Evolutionary conservation across 2,888 invertebrate species (phyloP).

Genomic region (Drosophila incognita): DNA sequence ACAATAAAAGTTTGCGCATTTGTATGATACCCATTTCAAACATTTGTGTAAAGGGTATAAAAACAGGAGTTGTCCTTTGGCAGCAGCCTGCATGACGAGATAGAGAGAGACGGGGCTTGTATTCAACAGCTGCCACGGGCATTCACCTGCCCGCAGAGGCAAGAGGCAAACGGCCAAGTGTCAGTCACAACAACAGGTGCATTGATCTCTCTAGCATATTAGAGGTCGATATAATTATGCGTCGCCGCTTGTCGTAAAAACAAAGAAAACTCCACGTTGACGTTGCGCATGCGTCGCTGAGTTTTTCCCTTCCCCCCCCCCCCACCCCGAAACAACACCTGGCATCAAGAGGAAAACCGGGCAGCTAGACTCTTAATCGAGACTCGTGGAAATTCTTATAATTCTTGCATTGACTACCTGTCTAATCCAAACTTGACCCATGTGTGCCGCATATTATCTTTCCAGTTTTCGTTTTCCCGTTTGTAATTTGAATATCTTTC

Average conservation of each 20-base stretch:
- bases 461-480: not conserved
- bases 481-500: slow-evolving; percentile 65
- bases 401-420: slow-evolving; percentile 34
- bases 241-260: slow-evolving; percentile 39
- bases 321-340: slow-evolving; percentile 57
- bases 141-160: slow-evolving; percentile 62
- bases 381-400: slow-evolving; percentile 66
- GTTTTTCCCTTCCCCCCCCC: slow-evolving; percentile 12
- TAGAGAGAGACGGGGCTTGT: not conserved
- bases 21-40: not conserved
- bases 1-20: not conserved
- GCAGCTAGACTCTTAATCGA: slow-evolving; percentile 50
- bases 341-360: slow-evolving; percentile 38
- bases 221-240: slow-evolving; percentile 73
- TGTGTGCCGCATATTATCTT: slow-evolving; percentile 1
- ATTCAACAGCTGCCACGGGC: slow-evolving; percentile 57
- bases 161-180: slow-evolving; percentile 41
- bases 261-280: slow-evolving; percentile 35
- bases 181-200: slow-evolving; percentile 70
- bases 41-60: not conserved
- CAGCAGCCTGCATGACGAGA: slow-evolving; percentile 34
- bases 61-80: slow-evolving; percentile 39
- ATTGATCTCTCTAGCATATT: slow-evolving; percentile 40
- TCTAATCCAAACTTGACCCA: slow-evolving; percentile 32
- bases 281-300: slow-evolving; percentile 67